Base-by-base conservation (phyloP, 2,113 vertebrate species). In the Serilophus lunatus region DNA sequence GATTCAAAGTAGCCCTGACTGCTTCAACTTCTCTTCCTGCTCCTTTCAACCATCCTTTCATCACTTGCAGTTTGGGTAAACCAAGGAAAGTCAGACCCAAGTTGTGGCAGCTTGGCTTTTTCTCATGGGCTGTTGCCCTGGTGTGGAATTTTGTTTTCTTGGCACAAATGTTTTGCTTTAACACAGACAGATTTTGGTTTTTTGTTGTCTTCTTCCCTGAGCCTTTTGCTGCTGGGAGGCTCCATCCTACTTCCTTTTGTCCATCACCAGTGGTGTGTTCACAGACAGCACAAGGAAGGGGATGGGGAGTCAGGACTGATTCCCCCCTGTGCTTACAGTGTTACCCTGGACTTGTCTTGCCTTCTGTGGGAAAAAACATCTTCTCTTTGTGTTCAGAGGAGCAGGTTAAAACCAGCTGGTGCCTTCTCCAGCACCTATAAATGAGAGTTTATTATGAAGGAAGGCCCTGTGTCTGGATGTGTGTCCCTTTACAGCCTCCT, bases 381-480 rank as follows among this genome's bases (percentile, higher is more conserved):
- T 68, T 54, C n/a, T 68, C 25, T 63, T 56, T 57, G 19, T 31
- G 14, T 50, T 76, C 44, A 50, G 51, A 70, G 38, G 23, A 77
- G 50, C 9, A 5, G 22, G 20, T 71, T 71, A 45, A 64, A 76
- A 64, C 19, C 70, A 51, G 64, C 28, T n/a, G 36, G 15, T 45
- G 29, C 29, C 38, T n/a, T 28, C 49, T 70, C 36, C 17, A 51
- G 69, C 28, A 38, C 19, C 24, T 56, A 25, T 17, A 76, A 70
- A 10, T 11, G 10, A 33, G 20, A 24, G 56, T 59, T 45, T 50
- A n/a, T n/a, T 38, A 64, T 14, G 17, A 53, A 70, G 64, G 50
- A 50, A 74, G 29, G 45, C 60, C 38, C 29, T 0, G 1, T 6
- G 12, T 40, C n/a, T 59, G 50, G n/a, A 40, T 1, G 0, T 51